These are phyloP conservation scores for Argyrosomus japonicus DNA, from an alignment of 2,113 vertebrate species.

Conservation along the genomic window DNA sequence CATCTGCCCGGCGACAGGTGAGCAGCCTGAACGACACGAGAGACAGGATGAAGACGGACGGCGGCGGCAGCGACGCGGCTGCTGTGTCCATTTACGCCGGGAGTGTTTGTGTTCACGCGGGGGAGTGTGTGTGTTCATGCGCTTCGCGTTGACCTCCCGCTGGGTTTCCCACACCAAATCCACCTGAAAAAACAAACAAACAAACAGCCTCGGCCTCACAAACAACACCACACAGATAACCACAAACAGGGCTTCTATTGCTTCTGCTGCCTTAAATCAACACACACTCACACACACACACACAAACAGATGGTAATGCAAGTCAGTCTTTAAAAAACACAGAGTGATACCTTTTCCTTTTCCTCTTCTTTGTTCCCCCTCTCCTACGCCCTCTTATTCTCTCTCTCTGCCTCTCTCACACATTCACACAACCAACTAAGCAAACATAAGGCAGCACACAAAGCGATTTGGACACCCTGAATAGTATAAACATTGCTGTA, in stretches of 20 bases:
- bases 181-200: slow-evolving; percentile 62
- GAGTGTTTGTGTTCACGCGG: slow-evolving; percentile 35
- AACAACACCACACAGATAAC: slow-evolving; percentile 34
- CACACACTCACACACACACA: slow-evolving; percentile 6
- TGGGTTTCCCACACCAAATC: slow-evolving; percentile 38
- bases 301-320: neutral
- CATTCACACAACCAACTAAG: slow-evolving; percentile 2
- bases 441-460: slow-evolving; percentile 26
- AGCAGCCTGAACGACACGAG: neutral
- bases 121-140: slow-evolving; percentile 20
- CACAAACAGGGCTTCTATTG: slow-evolving; percentile 37
- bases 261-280: slow-evolving; percentile 45
- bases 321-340: neutral
- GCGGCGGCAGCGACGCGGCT: neutral
- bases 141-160: slow-evolving; percentile 11
- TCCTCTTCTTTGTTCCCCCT: neutral
- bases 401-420: neutral
- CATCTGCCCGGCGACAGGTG: slow-evolving; percentile 49
- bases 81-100: neutral
- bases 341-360: neutral
- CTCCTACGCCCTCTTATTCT: neutral
- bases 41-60: slow-evolving; percentile 42
- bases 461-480: slow-evolving; percentile 10
- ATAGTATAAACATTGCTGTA: slow-evolving; percentile 30
- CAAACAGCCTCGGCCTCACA: slow-evolving; percentile 45